Percentiles rank a stretch among this genome's conserved stretches.
These are phyloP conservation scores for Xenotilapia caudafasciata DNA, from an alignment of 2,113 vertebrate species.

Conservation along the genomic window DNA sequence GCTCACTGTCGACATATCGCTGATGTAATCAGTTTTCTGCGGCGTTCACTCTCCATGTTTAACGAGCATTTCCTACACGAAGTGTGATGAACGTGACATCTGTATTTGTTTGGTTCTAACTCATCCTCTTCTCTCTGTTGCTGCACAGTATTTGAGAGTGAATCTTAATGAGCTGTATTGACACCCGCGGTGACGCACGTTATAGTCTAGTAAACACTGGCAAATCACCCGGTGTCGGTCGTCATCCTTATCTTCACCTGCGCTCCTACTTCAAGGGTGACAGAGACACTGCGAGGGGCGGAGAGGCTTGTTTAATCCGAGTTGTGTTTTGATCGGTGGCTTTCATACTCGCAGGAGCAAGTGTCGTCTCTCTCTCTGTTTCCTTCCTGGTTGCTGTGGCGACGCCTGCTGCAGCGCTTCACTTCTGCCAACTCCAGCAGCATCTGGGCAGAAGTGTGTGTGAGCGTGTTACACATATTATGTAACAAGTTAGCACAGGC, in stretches of 20 bases:
- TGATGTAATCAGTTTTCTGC: neutral
- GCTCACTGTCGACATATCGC: neutral
- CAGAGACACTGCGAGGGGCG: neutral
- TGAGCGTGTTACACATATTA: neutral
- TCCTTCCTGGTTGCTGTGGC: slow-evolving; percentile 54
- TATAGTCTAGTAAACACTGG: slow-evolving; percentile 5
- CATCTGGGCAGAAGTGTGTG: neutral
- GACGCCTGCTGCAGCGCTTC: slow-evolving; percentile 39
- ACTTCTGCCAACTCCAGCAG: slow-evolving; percentile 24
- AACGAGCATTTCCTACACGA: neutral
- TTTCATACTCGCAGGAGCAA: neutral
- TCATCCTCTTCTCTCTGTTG: neutral
- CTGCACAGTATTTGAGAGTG: neutral
- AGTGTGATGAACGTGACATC: neutral
- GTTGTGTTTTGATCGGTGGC: slow-evolving; percentile 17
- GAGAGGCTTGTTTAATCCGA: slow-evolving; percentile 23
- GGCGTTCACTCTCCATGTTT: neutral
- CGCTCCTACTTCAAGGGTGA: neutral
- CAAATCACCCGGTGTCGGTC: neutral
- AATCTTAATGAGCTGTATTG: slow-evolving; percentile 12
- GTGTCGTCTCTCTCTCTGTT: neutral
- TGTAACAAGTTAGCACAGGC: neutral
- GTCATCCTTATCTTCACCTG: slow-evolving; percentile 14
- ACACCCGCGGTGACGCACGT: neutral
- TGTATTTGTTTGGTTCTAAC: neutral